Conservation (phyloP, 2,113 vertebrate species). For the Ictalurus furcatus region DNA sequence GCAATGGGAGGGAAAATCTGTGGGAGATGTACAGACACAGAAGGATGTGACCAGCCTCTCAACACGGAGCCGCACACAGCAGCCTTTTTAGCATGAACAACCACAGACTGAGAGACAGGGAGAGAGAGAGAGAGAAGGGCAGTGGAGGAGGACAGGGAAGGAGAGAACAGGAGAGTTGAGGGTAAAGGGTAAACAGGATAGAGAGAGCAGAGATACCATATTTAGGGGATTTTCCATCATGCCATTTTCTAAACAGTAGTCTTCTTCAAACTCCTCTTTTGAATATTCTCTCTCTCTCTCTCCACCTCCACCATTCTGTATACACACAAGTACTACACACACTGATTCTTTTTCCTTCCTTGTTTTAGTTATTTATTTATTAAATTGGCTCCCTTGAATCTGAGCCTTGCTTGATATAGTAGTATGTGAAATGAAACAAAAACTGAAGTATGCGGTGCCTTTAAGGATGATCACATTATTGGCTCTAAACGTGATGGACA, state of each 20-base stretch:
- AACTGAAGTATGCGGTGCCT: neutral
- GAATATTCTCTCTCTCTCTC: neutral
- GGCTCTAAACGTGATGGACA: neutral
- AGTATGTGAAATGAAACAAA: slow-evolving; percentile 20
- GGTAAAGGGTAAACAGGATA: slow-evolving; percentile 30
- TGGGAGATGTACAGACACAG: slow-evolving; percentile 45
- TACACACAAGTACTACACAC: neutral
- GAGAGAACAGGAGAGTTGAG: slow-evolving; percentile 3
- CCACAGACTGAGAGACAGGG: slow-evolving; percentile 34
- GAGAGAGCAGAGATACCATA: neutral
- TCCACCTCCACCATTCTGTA: neutral
- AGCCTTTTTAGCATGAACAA: slow-evolving; percentile 59
- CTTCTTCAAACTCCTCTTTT: neutral
- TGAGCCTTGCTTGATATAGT: neutral
- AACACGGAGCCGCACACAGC: slow-evolving; percentile 55
- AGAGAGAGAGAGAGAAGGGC: slow-evolving; percentile 2
- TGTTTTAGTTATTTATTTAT: neutral
- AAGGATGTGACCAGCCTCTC: slow-evolving; percentile 60
- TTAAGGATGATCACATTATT: neutral
- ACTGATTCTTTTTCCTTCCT: slow-evolving; percentile 25
- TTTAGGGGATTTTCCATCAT: neutral
- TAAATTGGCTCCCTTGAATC: slow-evolving; percentile 28
- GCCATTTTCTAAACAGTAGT: neutral
- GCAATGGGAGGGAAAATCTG: slow-evolving; percentile 53
- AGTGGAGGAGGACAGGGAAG: slow-evolving; percentile 7